Percentiles rank a stretch among this genome's conserved stretches.
These are phyloP conservation scores for Trematomus bernacchii DNA, from an alignment of 2,797 vertebrate genomes.

Conservation along the genomic window DNA sequence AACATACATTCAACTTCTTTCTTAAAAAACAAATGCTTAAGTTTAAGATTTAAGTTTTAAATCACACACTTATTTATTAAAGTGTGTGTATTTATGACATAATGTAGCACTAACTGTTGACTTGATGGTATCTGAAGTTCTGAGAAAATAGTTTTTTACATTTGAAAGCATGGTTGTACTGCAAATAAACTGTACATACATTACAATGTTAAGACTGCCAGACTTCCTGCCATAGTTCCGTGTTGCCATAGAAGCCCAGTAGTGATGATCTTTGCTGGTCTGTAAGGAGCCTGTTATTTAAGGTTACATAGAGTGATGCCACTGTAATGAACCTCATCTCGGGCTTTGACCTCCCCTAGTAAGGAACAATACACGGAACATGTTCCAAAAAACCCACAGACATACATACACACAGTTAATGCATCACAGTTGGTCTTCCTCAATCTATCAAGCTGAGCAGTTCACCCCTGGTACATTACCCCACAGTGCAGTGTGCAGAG, in stretches of 20 bases:
- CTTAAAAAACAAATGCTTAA: too few relatives aligned
- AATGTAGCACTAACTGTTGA: not conserved
- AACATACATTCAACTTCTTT: too few relatives aligned
- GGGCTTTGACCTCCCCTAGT: conserved; percentile 21
- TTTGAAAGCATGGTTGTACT: not conserved
- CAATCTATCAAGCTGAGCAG: conserved; percentile 38
- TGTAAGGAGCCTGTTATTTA: conserved; percentile 7
- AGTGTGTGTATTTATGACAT: not conserved
- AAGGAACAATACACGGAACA: conserved; percentile 7
- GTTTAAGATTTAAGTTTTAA: not conserved
- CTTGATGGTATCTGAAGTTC: not conserved
- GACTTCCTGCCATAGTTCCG: not conserved
- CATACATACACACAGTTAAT: conserved; percentile 3
- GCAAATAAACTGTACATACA: not conserved
- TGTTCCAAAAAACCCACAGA: not conserved
- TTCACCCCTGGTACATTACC: conserved; percentile 36
- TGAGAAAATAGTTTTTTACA: not conserved
- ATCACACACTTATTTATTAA: not conserved
- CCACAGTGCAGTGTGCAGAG: conserved; percentile 11
- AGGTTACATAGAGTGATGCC: conserved; percentile 30
- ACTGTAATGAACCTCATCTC: conserved; percentile 28
- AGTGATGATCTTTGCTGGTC: not conserved
- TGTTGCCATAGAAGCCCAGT: not conserved
- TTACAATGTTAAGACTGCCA: not conserved
- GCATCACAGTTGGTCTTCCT: conserved; percentile 26